These are phyloP conservation scores for Drosophila varians DNA, from an alignment of 1,140 invertebrate genomes.

Conservation along the genomic window DNA sequence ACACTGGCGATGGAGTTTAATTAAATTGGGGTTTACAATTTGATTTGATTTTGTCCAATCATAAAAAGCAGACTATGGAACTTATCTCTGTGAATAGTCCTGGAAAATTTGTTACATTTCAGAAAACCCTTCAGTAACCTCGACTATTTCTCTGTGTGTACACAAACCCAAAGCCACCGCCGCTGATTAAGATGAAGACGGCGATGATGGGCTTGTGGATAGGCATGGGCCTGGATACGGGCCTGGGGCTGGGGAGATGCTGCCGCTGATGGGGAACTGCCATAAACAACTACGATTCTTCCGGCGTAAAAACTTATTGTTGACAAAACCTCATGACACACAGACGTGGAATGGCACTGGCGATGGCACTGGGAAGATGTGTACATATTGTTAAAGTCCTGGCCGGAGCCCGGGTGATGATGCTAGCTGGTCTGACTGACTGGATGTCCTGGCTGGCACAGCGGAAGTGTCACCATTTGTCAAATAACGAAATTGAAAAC, in stretches of 20 bases:
- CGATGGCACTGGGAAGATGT: constrained; percentile 12
- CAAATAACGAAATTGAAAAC: constrained; percentile 83
- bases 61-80: too few relatives aligned
- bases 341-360: constrained; percentile 14
- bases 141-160: background rate
- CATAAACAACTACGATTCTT: constrained; percentile 76
- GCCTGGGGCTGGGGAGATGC: constrained; percentile 17
- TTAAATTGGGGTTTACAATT: too few relatives aligned
- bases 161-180: background rate
- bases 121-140: too few relatives aligned
- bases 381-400: constrained; percentile 75
- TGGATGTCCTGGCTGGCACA: constrained; percentile 60
- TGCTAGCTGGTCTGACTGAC: constrained; percentile 12
- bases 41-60: too few relatives aligned
- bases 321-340: constrained; percentile 77
- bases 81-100: too few relatives aligned
- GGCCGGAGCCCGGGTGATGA: constrained; percentile 9
- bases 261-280: constrained; percentile 43
- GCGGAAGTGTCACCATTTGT: constrained; percentile 83
- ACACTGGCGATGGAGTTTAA: background rate
- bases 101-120: too few relatives aligned
- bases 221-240: background rate
- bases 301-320: constrained; percentile 78
- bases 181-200: constrained; percentile 35
- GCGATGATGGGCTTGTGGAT: constrained; percentile 16